Base-by-base conservation (phyloP, 2,888 invertebrate genomes). In the Rhaphigaster nebulosa region DNA sequence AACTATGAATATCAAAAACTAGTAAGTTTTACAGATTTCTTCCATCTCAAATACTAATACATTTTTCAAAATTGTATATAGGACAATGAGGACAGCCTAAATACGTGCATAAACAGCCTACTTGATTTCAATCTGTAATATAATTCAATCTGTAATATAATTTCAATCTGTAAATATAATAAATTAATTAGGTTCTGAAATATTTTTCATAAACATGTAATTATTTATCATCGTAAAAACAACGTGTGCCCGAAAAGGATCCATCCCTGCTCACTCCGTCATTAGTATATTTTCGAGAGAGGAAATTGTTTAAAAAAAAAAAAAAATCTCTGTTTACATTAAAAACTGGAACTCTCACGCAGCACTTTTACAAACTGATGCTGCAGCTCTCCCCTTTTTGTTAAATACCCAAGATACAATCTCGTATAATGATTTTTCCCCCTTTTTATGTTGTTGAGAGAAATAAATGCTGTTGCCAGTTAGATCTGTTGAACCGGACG, bases 321-420 rank as follows among this genome's bases (percentile, higher is more conserved):
- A 65, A 29, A 65, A 65, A 29, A 60, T 2, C 65, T 65, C 70
- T 70, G 70, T 70, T 70, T 70, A 70, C 70, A 70, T 70, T 70
- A 70, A 70, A 70, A 70, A 34, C 70, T 70, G 70, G 34, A 84
- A 26, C 84, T 84, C 84, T 84, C 45, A 84, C 45, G 84, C 84
- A 84, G 84, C 84, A 84, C 84, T 84, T 84, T 84, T 84, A 84
- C 41, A 84, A 84, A 84, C 41, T 45, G 84, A 84, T 84, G 84
- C 41, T n/a, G 84, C 45, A 45, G 41, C 41, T 23, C 41, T 38
- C 80, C 41, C 45, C 84, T 84, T 84, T 80, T 84, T 45, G 84
- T 45, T 41, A 84, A 84, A 84, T 84, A 84, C 41, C 84, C 84
- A 84, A 45, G 84, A 84, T 84, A 41, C 23, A 41, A 45, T 45